Evolutionary conservation across 2,113 vertebrate species (phyloP).

Genomic region (Chaetura pelagica): DNA sequence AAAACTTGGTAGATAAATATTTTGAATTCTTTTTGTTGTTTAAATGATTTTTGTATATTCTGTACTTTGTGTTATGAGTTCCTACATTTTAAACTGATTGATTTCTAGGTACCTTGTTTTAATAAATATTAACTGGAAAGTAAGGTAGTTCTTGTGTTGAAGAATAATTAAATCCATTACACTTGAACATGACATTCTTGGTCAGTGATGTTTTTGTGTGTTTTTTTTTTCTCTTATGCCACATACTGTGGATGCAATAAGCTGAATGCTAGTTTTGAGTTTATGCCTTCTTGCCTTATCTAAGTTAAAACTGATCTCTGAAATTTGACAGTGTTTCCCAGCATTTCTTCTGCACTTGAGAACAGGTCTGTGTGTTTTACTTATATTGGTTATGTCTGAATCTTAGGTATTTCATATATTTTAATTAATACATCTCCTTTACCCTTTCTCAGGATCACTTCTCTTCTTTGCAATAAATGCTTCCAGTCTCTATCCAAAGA

Average conservation of each 20-base stretch:
- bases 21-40: not conserved
- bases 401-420: not conserved
- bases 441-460: not conserved
- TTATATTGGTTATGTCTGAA: not conserved
- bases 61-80: not conserved
- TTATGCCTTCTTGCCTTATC: fast-evolving
- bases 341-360: not conserved
- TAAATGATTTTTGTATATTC: not conserved
- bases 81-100: not conserved
- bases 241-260: not conserved
- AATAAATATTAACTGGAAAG: not conserved
- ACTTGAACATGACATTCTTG: not conserved
- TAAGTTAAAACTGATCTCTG: not conserved
- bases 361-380: not conserved
- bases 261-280: not conserved
- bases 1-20: not conserved
- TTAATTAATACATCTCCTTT: not conserved
- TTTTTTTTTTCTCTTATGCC: not conserved
- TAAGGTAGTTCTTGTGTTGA: not conserved
- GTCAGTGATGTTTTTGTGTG: not conserved
- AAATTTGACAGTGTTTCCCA: not conserved
- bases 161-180: not conserved
- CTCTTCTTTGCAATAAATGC: not conserved
- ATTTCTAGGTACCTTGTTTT: not conserved
- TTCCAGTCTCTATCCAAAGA: not conserved